Base-by-base conservation (phyloP, 2,113 vertebrate species). In the Rhizomys pruinosus region DNA sequence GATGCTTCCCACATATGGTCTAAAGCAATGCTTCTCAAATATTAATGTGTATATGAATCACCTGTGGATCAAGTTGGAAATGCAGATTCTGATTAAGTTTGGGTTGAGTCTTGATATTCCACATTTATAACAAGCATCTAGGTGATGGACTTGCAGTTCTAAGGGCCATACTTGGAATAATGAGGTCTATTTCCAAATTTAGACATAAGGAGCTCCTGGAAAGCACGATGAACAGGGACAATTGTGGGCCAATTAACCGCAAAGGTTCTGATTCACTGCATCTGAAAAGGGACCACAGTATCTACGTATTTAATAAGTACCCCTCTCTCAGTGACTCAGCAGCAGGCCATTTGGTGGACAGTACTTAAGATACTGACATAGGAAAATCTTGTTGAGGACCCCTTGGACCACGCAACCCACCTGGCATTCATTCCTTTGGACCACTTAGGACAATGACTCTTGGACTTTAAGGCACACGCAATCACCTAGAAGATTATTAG, bases 1-100 rank as follows among this genome's bases (percentile, higher is more conserved):
- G 87, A 47, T 57, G 25, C 25, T 89, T 39, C 19, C 77, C 39
- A 74, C 68, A 89, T n/a, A 79, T 47, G 72, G n/a, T 57, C 59
- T 79, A 91, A 63, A 71, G 76, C 4, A 73, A 57, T 12, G 32
- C 57, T 91, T 79, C 92, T 86, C 79, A 89, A 69, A 74, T 81
- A 12, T 66, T 77, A 84, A 71, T 23, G 69, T 55, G 37, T 32
- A 1, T 32, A 84, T 84, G 61, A 84, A 88, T 74, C 73, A 90
- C 22, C 52, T 52, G 16, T 76, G 20, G 27, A 27, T 55, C 5
- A 12, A 20, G 16, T 25, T 20, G 57, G 52, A 89, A 71, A 71
- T 44, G 4, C 42, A 92, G 72, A 25, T 84, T 90, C 42, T 84
- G 68, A 88, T 7, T 64, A 44, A 57, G 6, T 74, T 20, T 77